Conservation (phyloP, 92 coral and sea anemone species). For the Umimayanthus kanabou region DNA sequence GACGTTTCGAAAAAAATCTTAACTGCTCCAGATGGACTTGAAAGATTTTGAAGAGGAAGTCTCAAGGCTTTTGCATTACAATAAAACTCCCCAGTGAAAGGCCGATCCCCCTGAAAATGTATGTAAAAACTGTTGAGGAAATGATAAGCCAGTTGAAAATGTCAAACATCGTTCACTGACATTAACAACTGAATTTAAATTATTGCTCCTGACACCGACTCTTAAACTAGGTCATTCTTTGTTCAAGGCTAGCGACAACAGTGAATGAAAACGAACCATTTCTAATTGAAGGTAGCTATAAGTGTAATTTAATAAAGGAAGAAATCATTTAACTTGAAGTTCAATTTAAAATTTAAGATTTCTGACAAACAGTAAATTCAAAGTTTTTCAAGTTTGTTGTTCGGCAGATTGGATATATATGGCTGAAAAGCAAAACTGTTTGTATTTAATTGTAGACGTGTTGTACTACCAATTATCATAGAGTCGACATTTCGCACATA, state of each 20-base stretch:
- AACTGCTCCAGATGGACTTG: constrained; percentile 1
- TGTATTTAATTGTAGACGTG: too few relatives aligned
- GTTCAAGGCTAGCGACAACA: not conserved
- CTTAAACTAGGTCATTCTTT: not conserved
- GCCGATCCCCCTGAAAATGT: not conserved
- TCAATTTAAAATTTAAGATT: too few relatives aligned
- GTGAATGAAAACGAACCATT: not conserved
- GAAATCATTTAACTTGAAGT: too few relatives aligned
- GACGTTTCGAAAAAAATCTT: not conserved
- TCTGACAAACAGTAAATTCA: not conserved
- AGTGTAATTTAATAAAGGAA: too few relatives aligned
- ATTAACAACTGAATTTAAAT: not conserved
- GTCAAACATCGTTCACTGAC: not conserved
- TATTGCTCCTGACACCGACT: not conserved
- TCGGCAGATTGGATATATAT: too few relatives aligned
- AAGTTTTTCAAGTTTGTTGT: too few relatives aligned
- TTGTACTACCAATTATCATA: too few relatives aligned
- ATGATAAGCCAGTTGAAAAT: not conserved
- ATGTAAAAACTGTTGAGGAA: not conserved
- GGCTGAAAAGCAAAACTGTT: too few relatives aligned
- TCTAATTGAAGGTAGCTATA: too few relatives aligned
- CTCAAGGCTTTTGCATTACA: not conserved
- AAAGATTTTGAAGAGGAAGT: not conserved
- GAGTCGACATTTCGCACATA: too few relatives aligned
- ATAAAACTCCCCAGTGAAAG: not conserved